These are phyloP conservation scores for Athene noctua DNA, from an alignment of 2,113 vertebrate species.

Conservation along the genomic window DNA sequence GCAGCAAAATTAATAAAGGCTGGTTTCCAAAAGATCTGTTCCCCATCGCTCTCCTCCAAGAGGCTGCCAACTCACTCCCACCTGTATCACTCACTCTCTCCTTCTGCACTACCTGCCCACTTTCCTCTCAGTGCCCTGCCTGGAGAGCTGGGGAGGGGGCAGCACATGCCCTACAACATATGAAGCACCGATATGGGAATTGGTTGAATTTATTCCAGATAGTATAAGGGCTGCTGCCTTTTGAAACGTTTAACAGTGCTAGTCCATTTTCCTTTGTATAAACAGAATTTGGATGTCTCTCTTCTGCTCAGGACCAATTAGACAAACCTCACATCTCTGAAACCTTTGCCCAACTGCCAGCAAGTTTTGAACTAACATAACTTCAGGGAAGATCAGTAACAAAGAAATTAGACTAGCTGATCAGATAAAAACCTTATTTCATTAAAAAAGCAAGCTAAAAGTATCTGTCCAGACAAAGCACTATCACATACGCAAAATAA, in stretches of 20 bases:
- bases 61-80: not conserved
- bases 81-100: not conserved
- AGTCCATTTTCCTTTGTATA: not conserved
- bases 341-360: not conserved
- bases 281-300: not conserved
- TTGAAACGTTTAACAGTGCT: not conserved
- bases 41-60: not conserved
- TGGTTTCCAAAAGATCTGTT: not conserved
- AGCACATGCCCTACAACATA: not conserved
- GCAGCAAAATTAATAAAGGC: not conserved
- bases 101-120: not conserved
- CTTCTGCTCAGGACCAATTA: not conserved
- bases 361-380: not conserved
- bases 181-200: not conserved
- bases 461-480: not conserved
- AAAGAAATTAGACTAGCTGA: not conserved
- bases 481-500: not conserved
- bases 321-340: not conserved
- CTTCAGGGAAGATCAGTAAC: not conserved
- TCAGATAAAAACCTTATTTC: not conserved
- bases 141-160: not conserved
- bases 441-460: not conserved
- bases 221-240: not conserved
- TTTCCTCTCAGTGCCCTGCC: fast-evolving
- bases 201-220: not conserved